Percentiles rank a stretch among this genome's conserved stretches.
These are phyloP conservation scores for Numenius arquata DNA, from an alignment of 2,113 vertebrate genomes.

Conservation along the genomic window DNA sequence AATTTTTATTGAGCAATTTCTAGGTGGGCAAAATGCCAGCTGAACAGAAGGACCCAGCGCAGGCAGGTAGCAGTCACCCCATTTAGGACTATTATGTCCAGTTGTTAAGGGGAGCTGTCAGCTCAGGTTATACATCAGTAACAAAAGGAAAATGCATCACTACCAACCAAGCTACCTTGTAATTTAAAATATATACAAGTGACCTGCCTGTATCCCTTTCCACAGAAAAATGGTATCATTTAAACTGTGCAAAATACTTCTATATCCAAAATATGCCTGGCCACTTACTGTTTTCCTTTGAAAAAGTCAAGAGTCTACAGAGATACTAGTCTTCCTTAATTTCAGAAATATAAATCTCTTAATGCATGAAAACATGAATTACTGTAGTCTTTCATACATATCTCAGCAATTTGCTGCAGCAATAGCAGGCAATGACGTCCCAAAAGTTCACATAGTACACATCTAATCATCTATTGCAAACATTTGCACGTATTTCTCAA, in stretches of 20 bases:
- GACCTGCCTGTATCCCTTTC: not conserved
- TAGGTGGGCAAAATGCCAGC: conserved; percentile 18
- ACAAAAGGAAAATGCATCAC: not conserved
- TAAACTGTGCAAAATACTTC: not conserved
- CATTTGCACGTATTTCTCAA: not conserved
- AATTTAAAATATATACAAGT: not conserved
- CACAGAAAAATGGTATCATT: not conserved
- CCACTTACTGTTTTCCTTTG: not conserved
- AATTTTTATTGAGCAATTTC: conserved; percentile 8
- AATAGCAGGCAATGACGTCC: not conserved
- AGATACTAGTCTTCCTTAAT: not conserved
- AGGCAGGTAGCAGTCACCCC: not conserved
- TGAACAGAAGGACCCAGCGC: not conserved
- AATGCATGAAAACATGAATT: not conserved
- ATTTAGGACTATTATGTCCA: not conserved
- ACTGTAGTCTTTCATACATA: not conserved
- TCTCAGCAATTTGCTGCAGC: not conserved
- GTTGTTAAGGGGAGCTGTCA: conserved; percentile 6
- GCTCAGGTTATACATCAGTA: not conserved
- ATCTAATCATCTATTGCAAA: not conserved
- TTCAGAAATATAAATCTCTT: not conserved
- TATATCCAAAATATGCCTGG: not conserved
- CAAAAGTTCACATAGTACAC: not conserved
- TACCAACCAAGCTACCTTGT: not conserved
- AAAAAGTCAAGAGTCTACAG: not conserved